Evolutionary conservation across 92 coral and sea anemone species (phyloP).

Genomic region (Pocillopora grandis): DNA sequence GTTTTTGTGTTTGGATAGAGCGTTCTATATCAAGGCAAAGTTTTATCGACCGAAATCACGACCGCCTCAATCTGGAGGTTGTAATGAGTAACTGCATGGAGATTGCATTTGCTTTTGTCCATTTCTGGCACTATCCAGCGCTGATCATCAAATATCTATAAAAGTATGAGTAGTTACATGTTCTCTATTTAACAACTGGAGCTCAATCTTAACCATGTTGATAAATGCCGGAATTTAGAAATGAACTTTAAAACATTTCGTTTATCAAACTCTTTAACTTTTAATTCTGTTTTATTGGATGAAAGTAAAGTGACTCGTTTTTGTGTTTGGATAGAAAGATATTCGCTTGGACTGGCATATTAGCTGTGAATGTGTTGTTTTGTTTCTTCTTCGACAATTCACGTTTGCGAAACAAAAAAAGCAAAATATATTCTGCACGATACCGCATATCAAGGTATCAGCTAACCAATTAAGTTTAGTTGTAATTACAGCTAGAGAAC

Average conservation of each 20-base stretch:
- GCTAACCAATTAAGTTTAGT: constrained; percentile 33
- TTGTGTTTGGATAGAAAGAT: constrained; percentile 18
- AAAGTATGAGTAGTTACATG: too few species aligned
- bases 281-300: neutral
- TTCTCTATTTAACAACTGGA: too few species aligned
- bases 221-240: too few species aligned
- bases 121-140: too few species aligned
- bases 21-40: too few species aligned
- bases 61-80: too few species aligned
- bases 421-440: constrained; percentile 24
- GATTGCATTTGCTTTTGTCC: too few species aligned
- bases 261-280: too few species aligned
- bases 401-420: constrained; percentile 9
- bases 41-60: constrained; percentile 18
- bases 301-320: constrained; percentile 26
- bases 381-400: constrained; percentile 33
- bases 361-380: constrained; percentile 30
- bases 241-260: too few species aligned
- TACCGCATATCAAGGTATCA: constrained; percentile 24
- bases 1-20: constrained; percentile 21
- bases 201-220: too few species aligned
- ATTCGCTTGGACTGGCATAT: constrained; percentile 7
- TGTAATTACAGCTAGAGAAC: constrained; percentile 36
- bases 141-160: too few species aligned
- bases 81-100: too few species aligned